Conservation (phyloP, 2,888 invertebrate species). For the Habrosyne pyritoides region DNA sequence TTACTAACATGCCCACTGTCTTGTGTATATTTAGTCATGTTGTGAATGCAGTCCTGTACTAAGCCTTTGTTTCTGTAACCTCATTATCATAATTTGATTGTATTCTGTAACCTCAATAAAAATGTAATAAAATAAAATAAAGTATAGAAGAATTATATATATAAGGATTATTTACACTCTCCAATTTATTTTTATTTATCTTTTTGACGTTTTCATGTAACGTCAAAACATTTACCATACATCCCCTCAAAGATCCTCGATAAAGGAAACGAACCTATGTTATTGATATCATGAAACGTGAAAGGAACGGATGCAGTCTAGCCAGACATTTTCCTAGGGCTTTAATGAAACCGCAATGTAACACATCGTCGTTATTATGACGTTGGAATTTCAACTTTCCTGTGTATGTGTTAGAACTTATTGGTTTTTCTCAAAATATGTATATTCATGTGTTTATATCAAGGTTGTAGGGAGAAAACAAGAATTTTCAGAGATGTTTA, state of each 20-base stretch:
- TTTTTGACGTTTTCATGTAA: too few species aligned
- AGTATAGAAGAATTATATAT: too few species aligned
- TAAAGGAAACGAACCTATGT: neutral
- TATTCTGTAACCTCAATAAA: too few species aligned
- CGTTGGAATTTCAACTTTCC: slow-evolving; percentile 38
- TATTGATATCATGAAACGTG: slow-evolving; percentile 2
- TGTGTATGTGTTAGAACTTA: slow-evolving; percentile 16
- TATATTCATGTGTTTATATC: neutral
- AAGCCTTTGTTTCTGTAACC: too few species aligned
- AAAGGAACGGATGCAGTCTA: slow-evolving; percentile 41
- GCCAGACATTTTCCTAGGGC: slow-evolving; percentile 57
- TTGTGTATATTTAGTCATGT: too few species aligned
- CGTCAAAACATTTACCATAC: too few species aligned
- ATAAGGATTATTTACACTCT: too few species aligned
- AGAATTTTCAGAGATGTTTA: neutral
- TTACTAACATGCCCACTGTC: too few species aligned
- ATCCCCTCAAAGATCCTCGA: neutral
- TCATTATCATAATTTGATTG: too few species aligned
- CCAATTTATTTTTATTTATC: too few species aligned
- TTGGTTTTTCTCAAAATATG: slow-evolving; percentile 27
- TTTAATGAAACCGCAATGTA: slow-evolving; percentile 61
- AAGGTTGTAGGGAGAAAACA: neutral
- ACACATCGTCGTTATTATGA: slow-evolving; percentile 49
- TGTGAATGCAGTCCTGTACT: too few species aligned
- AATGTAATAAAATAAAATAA: too few species aligned